Evolutionary conservation across 2,888 invertebrate genomes (phyloP).

Genomic region (Drosophila parthenogenetica): DNA sequence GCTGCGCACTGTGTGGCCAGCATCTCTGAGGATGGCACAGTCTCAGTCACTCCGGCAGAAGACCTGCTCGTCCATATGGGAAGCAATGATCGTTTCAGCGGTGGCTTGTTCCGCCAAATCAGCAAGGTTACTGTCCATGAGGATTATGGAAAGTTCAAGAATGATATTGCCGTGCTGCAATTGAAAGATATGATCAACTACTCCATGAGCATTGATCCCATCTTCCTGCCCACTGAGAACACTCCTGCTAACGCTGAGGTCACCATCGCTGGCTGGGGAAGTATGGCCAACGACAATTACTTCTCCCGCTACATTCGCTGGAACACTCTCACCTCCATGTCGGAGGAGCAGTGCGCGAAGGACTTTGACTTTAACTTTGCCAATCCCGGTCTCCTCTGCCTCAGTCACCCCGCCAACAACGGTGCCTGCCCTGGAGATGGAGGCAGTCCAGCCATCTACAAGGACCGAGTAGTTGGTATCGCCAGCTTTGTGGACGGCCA

Average conservation of each 20-base stretch:
- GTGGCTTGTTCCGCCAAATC: conserved; percentile 6
- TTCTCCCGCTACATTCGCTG: conserved; percentile 3
- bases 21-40: neutral
- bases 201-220: conserved; percentile 3
- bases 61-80: conserved; percentile 19
- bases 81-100: conserved; percentile 6
- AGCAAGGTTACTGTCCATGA: conserved; percentile 16
- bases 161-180: conserved; percentile 10
- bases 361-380: conserved; percentile 14
- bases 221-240: conserved; percentile 10
- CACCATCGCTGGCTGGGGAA: conserved; percentile 23
- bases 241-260: conserved; percentile 2
- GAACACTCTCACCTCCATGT: conserved; percentile 9
- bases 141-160: conserved; percentile 12
- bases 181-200: conserved; percentile 1
- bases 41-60: neutral
- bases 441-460: conserved; percentile 16
- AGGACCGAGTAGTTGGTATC: conserved; percentile 9
- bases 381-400: conserved; percentile 11
- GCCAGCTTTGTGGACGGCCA: conserved; percentile 7
- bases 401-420: conserved; percentile 10
- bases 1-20: conserved; percentile 27
- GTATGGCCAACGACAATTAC: neutral
- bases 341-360: conserved; percentile 2
- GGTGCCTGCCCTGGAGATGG: conserved; percentile 20